Evolutionary conservation across 2,888 invertebrate species (phyloP), one percentile per base, ranked within the genome.

Genomic region (Drosophila pseudotalamancana): DNA sequence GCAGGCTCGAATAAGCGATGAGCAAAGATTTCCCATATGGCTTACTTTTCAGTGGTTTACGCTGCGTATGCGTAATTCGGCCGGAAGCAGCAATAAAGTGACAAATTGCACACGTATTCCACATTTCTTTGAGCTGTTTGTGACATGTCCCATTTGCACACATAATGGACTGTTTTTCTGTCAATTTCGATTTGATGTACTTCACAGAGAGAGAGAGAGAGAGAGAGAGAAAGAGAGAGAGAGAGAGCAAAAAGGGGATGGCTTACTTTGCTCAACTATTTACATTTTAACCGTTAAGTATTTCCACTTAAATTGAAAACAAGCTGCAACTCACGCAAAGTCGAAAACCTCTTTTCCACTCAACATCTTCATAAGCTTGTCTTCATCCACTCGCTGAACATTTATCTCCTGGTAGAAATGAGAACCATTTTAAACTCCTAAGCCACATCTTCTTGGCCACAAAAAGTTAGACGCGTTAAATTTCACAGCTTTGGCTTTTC

Each of bases 91-190:
- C 27, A 42, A 61, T 66, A 63, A 72, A 60, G 25, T 72, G 40
- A 55, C 32, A 49, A 72, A 71, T 62, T 56, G 59, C 50, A 56
- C 72, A 66, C 59, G 62, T 51, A 48, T 64, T 53, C 50, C 42
- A 25, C 37, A 75, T 57, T 50, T 70, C 37, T 32, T 42, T 46
- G 19, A 49, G 40, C 49, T 40, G 55, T 45, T 60, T 69, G 56
- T 54, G n/a, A n/a, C n/a, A n/a, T n/a, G 34, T 8, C 14, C 48
- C 21, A 64, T 49, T 39, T 16, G 11, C 29, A 37, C 25, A 39
- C 14, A 27, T 34, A 53, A 43, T 48, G 19, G 19, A 29, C 35
- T 43, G 11, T 16, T 48, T 29, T 48, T 31, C 18, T 25, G 31
- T 6, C 21, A 11, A 27, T 43, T 23, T 32, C 18, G 16, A 19